Evolutionary conservation across 2,797 vertebrate genomes (phyloP), one percentile per base, ranked within the genome.

Genomic region (Synanceia verrucosa): DNA sequence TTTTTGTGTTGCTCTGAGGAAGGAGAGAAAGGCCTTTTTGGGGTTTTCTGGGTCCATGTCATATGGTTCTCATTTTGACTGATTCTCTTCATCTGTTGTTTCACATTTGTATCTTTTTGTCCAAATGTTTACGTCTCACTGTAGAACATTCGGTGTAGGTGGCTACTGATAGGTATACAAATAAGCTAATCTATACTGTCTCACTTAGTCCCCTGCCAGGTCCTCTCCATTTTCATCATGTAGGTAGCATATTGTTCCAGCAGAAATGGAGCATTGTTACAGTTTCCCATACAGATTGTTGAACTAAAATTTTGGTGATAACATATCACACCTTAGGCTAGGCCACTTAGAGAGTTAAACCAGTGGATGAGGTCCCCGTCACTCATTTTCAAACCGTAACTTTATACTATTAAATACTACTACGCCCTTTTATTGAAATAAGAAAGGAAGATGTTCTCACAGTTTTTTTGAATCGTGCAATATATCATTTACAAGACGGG

Each of bases 111-210:
- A 63, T 72, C 21, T 76, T 75, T 75, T 80, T 82, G 31, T 57
- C 26, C 26, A 46, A 70, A 60, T 82, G 91, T 93, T 93, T 89
- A 92, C 82, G 21, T 86, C 62, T 82, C 64, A 16, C 34, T 73
- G 64, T 75, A 77, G 59, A 53, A 21, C 23, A 28, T 77, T 77
- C 11, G 57, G 37, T 67, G 55, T 75, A 69, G 43, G 44, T 48
- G 60, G 34, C 69, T 72, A 48, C 61, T 65, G 24, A 51, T 73
- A 56, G 26, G 60, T 77, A 70, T 55, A 39, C 6, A 3, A 81
- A 39, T 61, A 11, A 67, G 31, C 18, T 70, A 21, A 65, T 67
- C 23, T 62, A 10, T 46, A 5, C 66, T 23, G 47, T 48, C 34
- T 70, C 46, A 19, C 57, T 59, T n/a, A 53, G 34, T 36, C 34